Percentiles rank a stretch among this genome's conserved stretches.
Conservation (phyloP, 1,140 invertebrate species). For the Meloidogyne floridensis region DNA sequence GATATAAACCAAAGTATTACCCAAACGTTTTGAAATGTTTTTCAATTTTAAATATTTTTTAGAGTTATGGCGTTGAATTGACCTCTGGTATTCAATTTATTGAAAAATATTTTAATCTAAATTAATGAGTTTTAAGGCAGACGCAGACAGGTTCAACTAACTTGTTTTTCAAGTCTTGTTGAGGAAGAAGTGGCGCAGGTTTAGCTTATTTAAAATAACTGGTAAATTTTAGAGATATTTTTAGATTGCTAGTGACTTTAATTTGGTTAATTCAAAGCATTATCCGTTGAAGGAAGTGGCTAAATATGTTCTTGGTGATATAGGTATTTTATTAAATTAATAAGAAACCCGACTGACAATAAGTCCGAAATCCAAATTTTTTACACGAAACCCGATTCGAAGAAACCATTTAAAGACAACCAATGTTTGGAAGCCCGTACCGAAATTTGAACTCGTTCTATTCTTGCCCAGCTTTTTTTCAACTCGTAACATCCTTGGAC, state of each 20-base stretch:
- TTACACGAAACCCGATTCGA: too few species aligned
- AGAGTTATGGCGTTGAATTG: conserved; percentile 25
- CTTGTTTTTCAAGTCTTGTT: conserved; percentile 24
- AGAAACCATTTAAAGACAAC: too few species aligned
- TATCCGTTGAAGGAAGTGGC: conserved; percentile 10
- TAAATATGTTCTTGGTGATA: not conserved
- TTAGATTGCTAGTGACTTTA: conserved; percentile 17
- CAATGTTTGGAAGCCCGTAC: not conserved
- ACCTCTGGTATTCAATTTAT: not conserved
- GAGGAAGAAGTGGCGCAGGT: conserved; percentile 22
- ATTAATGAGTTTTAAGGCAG: not conserved
- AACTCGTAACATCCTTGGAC: too few species aligned
- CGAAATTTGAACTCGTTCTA: too few species aligned
- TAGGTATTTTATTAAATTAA: not conserved
- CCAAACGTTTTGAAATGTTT: not conserved
- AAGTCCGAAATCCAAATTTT: too few species aligned
- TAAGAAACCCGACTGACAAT: too few species aligned
- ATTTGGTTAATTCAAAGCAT: not conserved
- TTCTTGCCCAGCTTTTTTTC: too few species aligned
- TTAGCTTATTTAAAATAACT: not conserved
- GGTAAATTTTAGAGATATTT: not conserved
- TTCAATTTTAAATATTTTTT: not conserved
- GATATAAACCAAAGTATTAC: too few species aligned
- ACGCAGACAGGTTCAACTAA: conserved; percentile 17
- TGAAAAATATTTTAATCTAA: too few species aligned